phyloP scores from a whole-genome alignment of 2,888 invertebrate genomes.

The Trisateles emortualis region DNA sequence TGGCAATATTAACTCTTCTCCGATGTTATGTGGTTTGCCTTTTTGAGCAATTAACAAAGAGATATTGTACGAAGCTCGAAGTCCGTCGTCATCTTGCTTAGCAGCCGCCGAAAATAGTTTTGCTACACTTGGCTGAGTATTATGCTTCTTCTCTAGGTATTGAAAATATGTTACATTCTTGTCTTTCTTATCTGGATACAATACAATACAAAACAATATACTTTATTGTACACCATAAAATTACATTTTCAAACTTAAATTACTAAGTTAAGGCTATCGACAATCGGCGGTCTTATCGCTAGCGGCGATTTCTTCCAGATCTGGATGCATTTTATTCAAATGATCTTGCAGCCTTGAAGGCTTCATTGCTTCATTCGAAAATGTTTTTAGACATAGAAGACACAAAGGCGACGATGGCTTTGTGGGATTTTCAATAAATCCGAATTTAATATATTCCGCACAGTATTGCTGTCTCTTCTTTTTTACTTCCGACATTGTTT shows the following conservation, averaged over 20 bases:
- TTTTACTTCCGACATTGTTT: constrained; percentile 40
- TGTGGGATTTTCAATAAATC: constrained; percentile 39
- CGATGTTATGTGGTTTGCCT: constrained; percentile 24
- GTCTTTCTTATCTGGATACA: constrained; percentile 31
- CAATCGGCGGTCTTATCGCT: too few species aligned
- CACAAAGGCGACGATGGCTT: constrained; percentile 40
- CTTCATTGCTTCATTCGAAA: constrained; percentile 43
- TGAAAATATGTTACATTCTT: constrained; percentile 41
- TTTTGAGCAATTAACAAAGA: too few species aligned
- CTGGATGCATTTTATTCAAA: too few species aligned
- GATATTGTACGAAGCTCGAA: constrained; percentile 33
- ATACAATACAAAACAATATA: constrained; percentile 44
- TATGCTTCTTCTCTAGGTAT: constrained; percentile 40
- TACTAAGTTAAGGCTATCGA: too few species aligned
- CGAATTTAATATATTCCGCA: constrained; percentile 26
- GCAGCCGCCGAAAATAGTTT: constrained; percentile 39
- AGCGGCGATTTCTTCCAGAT: too few species aligned
- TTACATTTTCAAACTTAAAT: too few species aligned
- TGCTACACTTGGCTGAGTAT: constrained; percentile 35
- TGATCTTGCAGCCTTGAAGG: constrained; percentile 34
- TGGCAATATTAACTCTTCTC: constrained; percentile 37
- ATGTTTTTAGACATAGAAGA: constrained; percentile 39
- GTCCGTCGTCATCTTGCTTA: constrained; percentile 44
- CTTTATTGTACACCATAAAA: too few species aligned
- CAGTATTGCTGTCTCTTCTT: constrained; percentile 38